Base-by-base conservation (phyloP, 2,888 invertebrate genomes). In the Antitype chi region DNA sequence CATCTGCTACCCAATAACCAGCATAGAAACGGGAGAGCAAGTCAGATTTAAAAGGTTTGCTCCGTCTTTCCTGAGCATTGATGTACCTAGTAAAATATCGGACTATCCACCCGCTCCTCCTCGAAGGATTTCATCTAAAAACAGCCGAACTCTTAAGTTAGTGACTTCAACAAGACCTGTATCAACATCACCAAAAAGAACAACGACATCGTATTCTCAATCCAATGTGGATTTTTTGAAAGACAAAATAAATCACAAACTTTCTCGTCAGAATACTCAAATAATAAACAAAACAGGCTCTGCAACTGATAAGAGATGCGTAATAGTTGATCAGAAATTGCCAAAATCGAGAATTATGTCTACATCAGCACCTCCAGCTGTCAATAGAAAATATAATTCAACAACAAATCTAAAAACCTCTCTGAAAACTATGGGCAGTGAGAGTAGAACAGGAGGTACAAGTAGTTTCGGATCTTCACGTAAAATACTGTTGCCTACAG, bases 51-150 rank as follows among this genome's bases (percentile, higher is more conserved):
- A 97, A 89, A 97, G 97, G 92, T 96, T 96, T 73, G 95, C 97
- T 74, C 97, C 97, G 74, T 97, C 97, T 53, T 95, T 97, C 87
- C 93, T 97, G 76, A 94, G 94, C 75, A 90, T 96, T 62, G 94
- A 95, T 81, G 85, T 90, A 49, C 92, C 91, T 43, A 92, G 87
- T 71, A 91, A 87, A 72, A 90, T 93, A 17, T 88, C 90, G 60
- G 94, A 92, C 38, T 91, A 95, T 88, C 97, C 98, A 25, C 98
- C 98, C 0, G 98, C 98, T 2, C 98, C 98, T 23, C 98, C 98
- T 0, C 97, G 97, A 91, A 97, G 98, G 87, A 97, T 97, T 84
- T 98, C 98, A 0, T 98, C 98, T 0, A 97, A 97, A 88, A 97
- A 97, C 87, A 98, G 97, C 89, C 97, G 97, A 76, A 98, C 98